Evolutionary conservation across 2,888 invertebrate species (phyloP).

Genomic region (Trichopoda pennipes): DNA sequence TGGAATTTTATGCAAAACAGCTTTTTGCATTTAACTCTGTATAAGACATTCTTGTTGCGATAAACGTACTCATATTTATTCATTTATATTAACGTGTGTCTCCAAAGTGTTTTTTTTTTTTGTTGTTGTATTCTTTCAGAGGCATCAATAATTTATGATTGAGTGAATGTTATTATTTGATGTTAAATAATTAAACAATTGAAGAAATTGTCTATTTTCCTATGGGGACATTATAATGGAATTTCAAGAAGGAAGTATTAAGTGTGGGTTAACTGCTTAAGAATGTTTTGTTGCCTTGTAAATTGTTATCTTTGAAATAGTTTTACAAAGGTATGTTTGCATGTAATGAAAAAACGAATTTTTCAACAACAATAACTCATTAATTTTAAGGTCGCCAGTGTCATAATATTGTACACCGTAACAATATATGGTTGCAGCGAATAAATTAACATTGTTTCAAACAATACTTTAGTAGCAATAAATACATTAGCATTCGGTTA

Average conservation of each 20-base stretch:
- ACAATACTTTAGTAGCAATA: too few relatives aligned
- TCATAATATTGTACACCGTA: too few relatives aligned
- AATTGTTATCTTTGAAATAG: background rate
- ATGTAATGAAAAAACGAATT: background rate
- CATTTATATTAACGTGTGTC: constrained; percentile 4
- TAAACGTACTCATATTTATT: constrained; percentile 19
- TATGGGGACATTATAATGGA: constrained; percentile 18
- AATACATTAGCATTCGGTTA: too few relatives aligned
- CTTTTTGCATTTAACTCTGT: constrained; percentile 48
- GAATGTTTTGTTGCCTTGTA: background rate
- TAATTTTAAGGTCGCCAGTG: too few relatives aligned
- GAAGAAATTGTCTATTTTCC: background rate
- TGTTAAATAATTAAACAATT: constrained; percentile 57
- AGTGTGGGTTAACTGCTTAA: constrained; percentile 5
- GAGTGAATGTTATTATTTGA: constrained; percentile 32
- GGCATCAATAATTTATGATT: constrained; percentile 19
- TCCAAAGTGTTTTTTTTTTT: constrained; percentile 11
- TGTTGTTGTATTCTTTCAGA: too few relatives aligned
- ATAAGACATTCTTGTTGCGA: constrained; percentile 52
- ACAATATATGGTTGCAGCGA: too few relatives aligned
- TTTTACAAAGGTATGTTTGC: background rate
- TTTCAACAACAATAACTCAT: too few relatives aligned
- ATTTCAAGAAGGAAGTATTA: constrained; percentile 1
- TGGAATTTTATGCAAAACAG: constrained; percentile 68
- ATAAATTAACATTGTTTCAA: too few relatives aligned